phyloP scores from a whole-genome alignment of 2,888 invertebrate species.

The Balanococcus diminutus region DNA sequence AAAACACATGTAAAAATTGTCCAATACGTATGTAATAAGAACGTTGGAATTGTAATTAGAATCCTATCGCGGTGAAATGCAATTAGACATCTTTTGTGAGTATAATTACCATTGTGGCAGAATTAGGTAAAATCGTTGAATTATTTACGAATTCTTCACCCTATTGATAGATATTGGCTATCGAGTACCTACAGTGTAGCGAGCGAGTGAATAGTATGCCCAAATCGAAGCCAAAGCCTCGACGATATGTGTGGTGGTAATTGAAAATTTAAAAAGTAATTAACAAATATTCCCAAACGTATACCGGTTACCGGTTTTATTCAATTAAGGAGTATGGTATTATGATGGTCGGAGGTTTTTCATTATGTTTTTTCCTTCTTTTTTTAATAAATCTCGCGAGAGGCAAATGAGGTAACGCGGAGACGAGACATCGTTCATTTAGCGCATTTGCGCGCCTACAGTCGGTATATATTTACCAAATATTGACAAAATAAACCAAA shows the following conservation, averaged over 20 bases:
- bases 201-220: background rate
- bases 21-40: conserved; percentile 40
- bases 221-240: background rate
- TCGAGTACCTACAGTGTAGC: too few species aligned
- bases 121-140: conserved; percentile 16
- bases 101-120: conserved; percentile 11
- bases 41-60: conserved; percentile 24
- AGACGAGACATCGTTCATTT: conserved; percentile 29
- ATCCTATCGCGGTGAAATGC: conserved; percentile 34
- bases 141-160: background rate
- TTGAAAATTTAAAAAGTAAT: conserved; percentile 24
- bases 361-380: background rate
- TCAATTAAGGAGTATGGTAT: background rate
- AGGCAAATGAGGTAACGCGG: background rate
- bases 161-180: background rate
- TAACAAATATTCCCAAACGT: background rate
- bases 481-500: conserved; percentile 35
- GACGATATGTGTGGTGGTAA: too few species aligned
- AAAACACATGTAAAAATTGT: conserved; percentile 8
- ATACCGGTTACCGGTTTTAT: conserved; percentile 16
- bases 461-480: conserved; percentile 28
- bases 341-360: background rate
- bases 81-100: conserved; percentile 25
- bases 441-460: conserved; percentile 32
- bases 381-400: background rate